Evolutionary conservation across 2,113 vertebrate genomes (phyloP).

Genomic region (Nothocercus julius): DNA sequence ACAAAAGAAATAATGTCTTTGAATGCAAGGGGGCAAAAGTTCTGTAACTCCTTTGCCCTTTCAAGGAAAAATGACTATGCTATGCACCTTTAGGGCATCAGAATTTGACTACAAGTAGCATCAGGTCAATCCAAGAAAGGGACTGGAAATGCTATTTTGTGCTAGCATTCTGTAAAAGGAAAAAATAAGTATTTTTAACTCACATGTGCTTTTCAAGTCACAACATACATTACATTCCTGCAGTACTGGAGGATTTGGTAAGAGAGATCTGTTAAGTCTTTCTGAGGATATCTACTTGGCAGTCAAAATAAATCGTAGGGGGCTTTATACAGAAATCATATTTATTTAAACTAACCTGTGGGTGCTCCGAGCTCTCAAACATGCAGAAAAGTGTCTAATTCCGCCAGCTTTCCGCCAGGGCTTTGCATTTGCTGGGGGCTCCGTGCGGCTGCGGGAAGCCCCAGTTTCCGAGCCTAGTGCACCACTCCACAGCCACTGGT

Average conservation of each 20-base stretch:
- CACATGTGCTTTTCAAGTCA: background rate
- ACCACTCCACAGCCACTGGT: background rate
- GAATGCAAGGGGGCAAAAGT: background rate
- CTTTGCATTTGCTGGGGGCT: background rate
- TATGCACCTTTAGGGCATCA: background rate
- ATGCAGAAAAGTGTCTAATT: background rate
- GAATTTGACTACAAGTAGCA: background rate
- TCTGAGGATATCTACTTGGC: background rate
- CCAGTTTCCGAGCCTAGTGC: background rate
- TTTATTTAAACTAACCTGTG: background rate
- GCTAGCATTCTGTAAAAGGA: background rate
- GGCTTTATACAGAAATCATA: background rate
- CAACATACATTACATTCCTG: background rate
- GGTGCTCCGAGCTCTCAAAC: background rate
- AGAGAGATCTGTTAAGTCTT: background rate
- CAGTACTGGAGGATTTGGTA: background rate
- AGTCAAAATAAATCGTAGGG: background rate
- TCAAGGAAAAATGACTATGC: background rate
- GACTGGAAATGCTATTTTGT: background rate
- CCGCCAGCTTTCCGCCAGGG: background rate
- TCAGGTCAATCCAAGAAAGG: background rate
- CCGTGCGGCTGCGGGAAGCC: accelerated
- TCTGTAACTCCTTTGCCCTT: background rate
- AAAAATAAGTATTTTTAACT: background rate
- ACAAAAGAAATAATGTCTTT: background rate